These are phyloP conservation scores for Pseudotriccus pelzelni DNA, from an alignment of 2,797 vertebrate species.

Conservation along the genomic window DNA sequence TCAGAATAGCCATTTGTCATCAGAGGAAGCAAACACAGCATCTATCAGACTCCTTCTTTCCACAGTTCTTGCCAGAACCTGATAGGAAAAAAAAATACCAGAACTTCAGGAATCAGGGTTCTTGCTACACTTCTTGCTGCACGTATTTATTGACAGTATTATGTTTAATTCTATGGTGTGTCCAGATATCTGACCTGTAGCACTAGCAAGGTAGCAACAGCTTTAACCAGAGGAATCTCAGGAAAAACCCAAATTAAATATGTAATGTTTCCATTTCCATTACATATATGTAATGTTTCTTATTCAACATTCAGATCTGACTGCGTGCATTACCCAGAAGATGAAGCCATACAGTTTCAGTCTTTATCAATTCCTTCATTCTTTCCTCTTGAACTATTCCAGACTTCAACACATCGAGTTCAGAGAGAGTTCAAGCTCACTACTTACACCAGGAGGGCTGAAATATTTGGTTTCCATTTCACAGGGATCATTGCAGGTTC, in stretches of 20 bases:
- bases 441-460: not conserved
- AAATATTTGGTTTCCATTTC: constrained; percentile 42
- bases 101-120: not conserved
- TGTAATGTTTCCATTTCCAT: not conserved
- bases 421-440: constrained; percentile 49
- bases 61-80: constrained; percentile 6
- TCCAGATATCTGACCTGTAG: not conserved
- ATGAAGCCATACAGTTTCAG: not conserved
- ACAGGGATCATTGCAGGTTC: constrained; percentile 3
- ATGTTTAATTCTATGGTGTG: not conserved
- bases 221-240: not conserved
- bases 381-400: constrained; percentile 39
- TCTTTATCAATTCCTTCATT: constrained; percentile 42
- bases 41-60: not conserved
- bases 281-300: not conserved
- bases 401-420: constrained; percentile 26
- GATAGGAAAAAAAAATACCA: not conserved
- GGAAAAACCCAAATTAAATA: not conserved
- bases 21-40: not conserved
- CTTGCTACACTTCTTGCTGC: not conserved
- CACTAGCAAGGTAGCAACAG: not conserved
- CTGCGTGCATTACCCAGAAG: not conserved
- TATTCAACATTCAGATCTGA: not conserved
- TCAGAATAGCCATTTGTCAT: constrained; percentile 8
- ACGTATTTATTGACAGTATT: not conserved